phyloP scores from a whole-genome alignment of 2,797 vertebrate species.

The Pseudotriccus pelzelni region DNA sequence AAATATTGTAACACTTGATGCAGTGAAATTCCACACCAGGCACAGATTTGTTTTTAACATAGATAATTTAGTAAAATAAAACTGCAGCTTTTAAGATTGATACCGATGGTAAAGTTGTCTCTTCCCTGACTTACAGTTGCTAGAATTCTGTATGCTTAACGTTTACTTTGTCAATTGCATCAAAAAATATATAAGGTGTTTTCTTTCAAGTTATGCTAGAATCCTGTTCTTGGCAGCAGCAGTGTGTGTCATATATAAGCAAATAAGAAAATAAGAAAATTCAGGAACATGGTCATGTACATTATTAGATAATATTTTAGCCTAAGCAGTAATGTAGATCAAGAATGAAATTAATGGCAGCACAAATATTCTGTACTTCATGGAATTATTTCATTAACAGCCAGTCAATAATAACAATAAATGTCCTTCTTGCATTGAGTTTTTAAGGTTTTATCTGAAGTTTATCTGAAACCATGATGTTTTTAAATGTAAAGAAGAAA shows the following conservation, averaged over 20 bases:
- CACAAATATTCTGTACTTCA: conserved; percentile 18
- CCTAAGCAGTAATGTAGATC: conserved; percentile 12
- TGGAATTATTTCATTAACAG: conserved; percentile 28
- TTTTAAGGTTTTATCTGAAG: conserved; percentile 35
- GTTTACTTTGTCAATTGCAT: neutral
- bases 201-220: conserved; percentile 24
- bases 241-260: conserved; percentile 8
- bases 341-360: conserved; percentile 20
- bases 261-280: neutral
- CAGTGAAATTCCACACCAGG: conserved; percentile 86
- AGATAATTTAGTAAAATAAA: conserved; percentile 92
- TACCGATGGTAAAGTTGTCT: conserved; percentile 62
- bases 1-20: conserved; percentile 84
- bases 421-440: conserved; percentile 22
- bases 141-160: conserved; percentile 28
- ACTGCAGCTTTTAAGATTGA: conserved; percentile 85
- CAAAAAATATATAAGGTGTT: neutral
- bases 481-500: neutral
- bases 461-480: neutral
- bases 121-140: conserved; percentile 54
- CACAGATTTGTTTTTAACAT: conserved; percentile 86
- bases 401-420: conserved; percentile 34
- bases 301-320: conserved; percentile 13
- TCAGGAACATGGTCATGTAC: neutral
- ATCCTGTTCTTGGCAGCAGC: neutral